These are phyloP conservation scores for Gymnothorax reevesii DNA, from an alignment of 2,797 vertebrate genomes.

Conservation along the genomic window DNA sequence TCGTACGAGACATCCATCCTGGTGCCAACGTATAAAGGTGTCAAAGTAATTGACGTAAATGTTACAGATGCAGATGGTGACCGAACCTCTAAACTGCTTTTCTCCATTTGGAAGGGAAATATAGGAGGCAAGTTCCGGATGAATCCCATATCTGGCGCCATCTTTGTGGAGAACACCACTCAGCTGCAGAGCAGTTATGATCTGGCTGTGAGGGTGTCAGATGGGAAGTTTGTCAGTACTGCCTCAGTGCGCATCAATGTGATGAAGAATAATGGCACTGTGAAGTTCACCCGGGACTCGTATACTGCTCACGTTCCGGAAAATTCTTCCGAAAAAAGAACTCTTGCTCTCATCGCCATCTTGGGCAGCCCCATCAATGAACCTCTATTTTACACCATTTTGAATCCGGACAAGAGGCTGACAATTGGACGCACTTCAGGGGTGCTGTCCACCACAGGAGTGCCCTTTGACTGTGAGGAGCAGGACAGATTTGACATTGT, in stretches of 20 bases:
- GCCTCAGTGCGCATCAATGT: slow-evolving; percentile 87
- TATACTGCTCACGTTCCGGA: slow-evolving; percentile 85
- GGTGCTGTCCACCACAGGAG: slow-evolving; percentile 88
- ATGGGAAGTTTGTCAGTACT: slow-evolving; percentile 85
- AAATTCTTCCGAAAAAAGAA: slow-evolving; percentile 85
- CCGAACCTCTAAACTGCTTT: slow-evolving; percentile 84
- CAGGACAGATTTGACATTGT: slow-evolving; percentile 87
- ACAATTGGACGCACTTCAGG: slow-evolving; percentile 91
- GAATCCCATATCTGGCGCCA: slow-evolving; percentile 75
- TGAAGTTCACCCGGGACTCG: slow-evolving; percentile 87
- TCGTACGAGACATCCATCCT: slow-evolving; percentile 83
- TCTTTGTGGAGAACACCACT: slow-evolving; percentile 89
- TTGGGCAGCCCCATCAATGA: slow-evolving; percentile 91
- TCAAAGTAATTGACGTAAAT: slow-evolving; percentile 83
- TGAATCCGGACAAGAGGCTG: slow-evolving; percentile 92
- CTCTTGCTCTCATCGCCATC: slow-evolving; percentile 81
- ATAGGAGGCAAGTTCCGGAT: slow-evolving; percentile 94
- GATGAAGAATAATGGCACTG: slow-evolving; percentile 85
- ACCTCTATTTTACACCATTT: slow-evolving; percentile 89
- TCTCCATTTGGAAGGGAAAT: slow-evolving; percentile 92
- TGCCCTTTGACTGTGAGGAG: slow-evolving; percentile 89
- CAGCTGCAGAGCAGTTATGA: slow-evolving; percentile 95
- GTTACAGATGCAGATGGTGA: slow-evolving; percentile 89
- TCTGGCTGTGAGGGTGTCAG: slow-evolving; percentile 86
- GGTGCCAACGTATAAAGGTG: slow-evolving; percentile 90